Percentiles rank a stretch among this genome's conserved stretches.
phyloP scores from a whole-genome alignment of 2,797 vertebrate species.

The Trachops cirrhosus region DNA sequence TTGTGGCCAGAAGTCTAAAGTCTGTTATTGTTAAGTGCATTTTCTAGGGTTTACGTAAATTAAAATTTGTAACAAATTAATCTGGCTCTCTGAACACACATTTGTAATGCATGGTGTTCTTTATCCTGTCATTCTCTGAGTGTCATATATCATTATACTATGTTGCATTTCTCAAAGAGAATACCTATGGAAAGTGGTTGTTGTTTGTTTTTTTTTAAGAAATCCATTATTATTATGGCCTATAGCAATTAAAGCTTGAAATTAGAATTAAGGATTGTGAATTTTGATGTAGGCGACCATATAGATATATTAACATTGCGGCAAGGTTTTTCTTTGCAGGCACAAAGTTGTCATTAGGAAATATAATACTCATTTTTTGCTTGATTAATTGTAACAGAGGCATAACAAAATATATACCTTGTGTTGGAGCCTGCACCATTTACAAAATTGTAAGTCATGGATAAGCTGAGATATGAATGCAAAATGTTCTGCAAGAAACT shows the following conservation, averaged over 20 bases:
- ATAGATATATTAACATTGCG: constrained; percentile 60
- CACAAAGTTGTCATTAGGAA: constrained; percentile 69
- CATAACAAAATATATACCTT: constrained; percentile 29
- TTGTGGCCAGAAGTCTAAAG: neutral
- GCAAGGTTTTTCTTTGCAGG: constrained; percentile 51
- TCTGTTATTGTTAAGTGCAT: constrained; percentile 26
- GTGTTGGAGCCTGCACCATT: constrained; percentile 36
- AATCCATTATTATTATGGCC: constrained; percentile 60
- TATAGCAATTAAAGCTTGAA: constrained; percentile 69
- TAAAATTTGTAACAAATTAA: constrained; percentile 52
- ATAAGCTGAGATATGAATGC: constrained; percentile 50
- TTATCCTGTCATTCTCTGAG: neutral
- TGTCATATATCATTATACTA: constrained; percentile 40
- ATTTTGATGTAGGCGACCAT: constrained; percentile 27
- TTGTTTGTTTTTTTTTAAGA: neutral
- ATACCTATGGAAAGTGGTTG: neutral
- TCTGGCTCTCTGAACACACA: constrained; percentile 41
- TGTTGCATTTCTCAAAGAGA: constrained; percentile 34
- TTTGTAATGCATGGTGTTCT: constrained; percentile 45
- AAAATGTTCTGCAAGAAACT: constrained; percentile 29
- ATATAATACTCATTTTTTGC: constrained; percentile 69
- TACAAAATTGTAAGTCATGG: constrained; percentile 51
- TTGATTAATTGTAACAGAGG: constrained; percentile 61
- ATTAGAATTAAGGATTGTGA: constrained; percentile 62
- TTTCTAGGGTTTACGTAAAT: constrained; percentile 56